phyloP scores from a whole-genome alignment of 2,797 vertebrate genomes.

The Orestias chungarensis region DNA sequence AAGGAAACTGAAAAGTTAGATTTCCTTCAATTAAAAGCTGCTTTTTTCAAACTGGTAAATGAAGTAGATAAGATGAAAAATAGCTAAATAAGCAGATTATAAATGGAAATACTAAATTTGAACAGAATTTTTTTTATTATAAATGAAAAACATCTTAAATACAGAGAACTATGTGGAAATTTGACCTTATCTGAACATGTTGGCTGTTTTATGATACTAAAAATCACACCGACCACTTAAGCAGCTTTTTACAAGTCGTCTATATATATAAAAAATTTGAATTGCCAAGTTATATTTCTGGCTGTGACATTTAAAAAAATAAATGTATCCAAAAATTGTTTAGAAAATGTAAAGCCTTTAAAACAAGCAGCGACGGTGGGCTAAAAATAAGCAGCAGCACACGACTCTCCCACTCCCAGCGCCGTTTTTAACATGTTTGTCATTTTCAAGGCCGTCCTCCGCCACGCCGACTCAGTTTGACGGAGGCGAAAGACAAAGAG shows the following conservation, averaged over 20 bases:
- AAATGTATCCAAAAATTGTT: background rate
- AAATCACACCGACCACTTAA: background rate
- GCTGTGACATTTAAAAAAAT: background rate
- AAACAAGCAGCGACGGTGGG: background rate
- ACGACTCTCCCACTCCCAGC: constrained; percentile 36
- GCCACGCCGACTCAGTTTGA: constrained; percentile 38
- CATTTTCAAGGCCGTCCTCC: constrained; percentile 48
- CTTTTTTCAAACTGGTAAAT: no score
- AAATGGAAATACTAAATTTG: no score
- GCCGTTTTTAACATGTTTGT: constrained; percentile 61
- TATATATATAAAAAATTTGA: no score
- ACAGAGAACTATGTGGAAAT: no score
- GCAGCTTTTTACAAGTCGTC: background rate
- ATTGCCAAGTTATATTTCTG: background rate
- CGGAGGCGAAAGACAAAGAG: constrained; percentile 38
- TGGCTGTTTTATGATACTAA: no score
- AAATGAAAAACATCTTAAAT: no score
- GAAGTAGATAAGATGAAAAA: no score
- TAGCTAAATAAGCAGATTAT: no score
- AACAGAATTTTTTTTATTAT: no score
- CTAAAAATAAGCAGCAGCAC: constrained; percentile 29
- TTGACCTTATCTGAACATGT: no score
- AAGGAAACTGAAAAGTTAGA: no score
- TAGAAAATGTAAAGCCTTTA: background rate
- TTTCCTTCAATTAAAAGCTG: no score